phyloP scores from a whole-genome alignment of 2,113 vertebrate genomes.

The Cinclus cinclus region DNA sequence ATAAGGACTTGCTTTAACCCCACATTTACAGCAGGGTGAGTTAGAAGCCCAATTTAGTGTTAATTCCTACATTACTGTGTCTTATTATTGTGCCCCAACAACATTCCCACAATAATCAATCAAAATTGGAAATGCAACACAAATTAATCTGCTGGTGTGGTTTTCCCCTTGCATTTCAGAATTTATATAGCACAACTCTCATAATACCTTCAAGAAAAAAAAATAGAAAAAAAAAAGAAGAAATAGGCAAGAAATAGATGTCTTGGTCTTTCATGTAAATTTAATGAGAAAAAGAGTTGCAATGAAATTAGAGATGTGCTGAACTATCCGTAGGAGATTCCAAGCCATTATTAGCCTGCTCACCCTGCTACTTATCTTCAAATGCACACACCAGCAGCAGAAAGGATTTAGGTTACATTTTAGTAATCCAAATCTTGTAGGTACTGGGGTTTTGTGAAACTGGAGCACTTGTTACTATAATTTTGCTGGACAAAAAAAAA shows the following conservation, averaged over 20 bases:
- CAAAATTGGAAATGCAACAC: neutral
- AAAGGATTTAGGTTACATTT: constrained; percentile 61
- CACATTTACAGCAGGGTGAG: neutral
- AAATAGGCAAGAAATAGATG: neutral
- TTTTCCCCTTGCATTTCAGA: neutral
- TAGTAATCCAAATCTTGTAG: constrained; percentile 69
- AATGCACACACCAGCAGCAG: constrained; percentile 47
- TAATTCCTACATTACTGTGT: neutral
- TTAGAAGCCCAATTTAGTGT: neutral
- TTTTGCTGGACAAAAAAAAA: constrained; percentile 11
- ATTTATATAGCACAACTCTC: neutral
- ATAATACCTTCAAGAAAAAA: neutral
- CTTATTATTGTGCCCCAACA: neutral
- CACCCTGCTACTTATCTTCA: constrained; percentile 64
- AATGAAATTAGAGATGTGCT: constrained; percentile 49
- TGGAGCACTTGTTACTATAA: constrained; percentile 62
- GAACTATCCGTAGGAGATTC: constrained; percentile 48
- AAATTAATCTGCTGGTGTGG: neutral
- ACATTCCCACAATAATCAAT: neutral
- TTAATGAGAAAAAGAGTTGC: constrained; percentile 1
- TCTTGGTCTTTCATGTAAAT: constrained; percentile 39
- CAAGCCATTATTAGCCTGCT: constrained; percentile 52
- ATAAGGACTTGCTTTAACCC: neutral
- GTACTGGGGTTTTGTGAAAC: constrained; percentile 52
- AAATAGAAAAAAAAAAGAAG: neutral